Evolutionary conservation across 2,888 invertebrate species (phyloP).

Genomic region (Hypselothyrea guttata): DNA sequence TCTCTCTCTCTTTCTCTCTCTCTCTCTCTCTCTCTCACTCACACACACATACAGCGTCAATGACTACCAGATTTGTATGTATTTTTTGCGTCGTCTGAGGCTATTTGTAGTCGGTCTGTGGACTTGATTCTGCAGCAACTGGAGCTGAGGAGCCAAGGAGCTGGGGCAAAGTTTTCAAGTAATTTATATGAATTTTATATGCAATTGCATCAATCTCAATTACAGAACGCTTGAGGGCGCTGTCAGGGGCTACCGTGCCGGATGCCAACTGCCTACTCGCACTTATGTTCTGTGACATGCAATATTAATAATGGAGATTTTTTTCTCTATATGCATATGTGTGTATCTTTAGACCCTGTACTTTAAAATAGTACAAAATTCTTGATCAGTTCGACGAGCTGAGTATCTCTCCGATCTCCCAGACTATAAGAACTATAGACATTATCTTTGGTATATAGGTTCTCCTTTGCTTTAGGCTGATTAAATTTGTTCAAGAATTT

Average conservation of each 20-base stretch:
- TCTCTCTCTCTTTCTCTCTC: too few relatives aligned
- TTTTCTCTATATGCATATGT: conserved; percentile 43
- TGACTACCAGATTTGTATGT: conserved; percentile 28
- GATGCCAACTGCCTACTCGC: too few relatives aligned
- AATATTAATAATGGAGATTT: conserved; percentile 72
- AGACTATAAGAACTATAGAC: too few relatives aligned
- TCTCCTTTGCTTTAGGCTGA: too few relatives aligned
- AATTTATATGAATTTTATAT: conserved; percentile 71
- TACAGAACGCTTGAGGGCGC: conserved; percentile 53
- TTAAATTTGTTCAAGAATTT: too few relatives aligned
- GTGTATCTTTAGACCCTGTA: too few relatives aligned
- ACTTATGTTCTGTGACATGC: conserved; percentile 47
- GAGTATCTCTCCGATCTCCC: too few relatives aligned
- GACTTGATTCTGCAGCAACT: conserved; percentile 11
- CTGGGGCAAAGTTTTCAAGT: conserved; percentile 37
- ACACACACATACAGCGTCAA: conserved; percentile 26
- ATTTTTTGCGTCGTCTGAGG: conserved; percentile 8
- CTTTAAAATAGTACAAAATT: too few relatives aligned
- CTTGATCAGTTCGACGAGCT: too few relatives aligned
- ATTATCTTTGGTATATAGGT: too few relatives aligned
- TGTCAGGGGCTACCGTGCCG: neutral
- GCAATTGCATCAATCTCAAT: conserved; percentile 74
- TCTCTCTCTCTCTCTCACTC: too few relatives aligned
- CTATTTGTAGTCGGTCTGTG: conserved; percentile 1
- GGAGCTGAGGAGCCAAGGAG: neutral